Conservation (phyloP, 2,113 vertebrate genomes). For the Morone saxatilis region DNA sequence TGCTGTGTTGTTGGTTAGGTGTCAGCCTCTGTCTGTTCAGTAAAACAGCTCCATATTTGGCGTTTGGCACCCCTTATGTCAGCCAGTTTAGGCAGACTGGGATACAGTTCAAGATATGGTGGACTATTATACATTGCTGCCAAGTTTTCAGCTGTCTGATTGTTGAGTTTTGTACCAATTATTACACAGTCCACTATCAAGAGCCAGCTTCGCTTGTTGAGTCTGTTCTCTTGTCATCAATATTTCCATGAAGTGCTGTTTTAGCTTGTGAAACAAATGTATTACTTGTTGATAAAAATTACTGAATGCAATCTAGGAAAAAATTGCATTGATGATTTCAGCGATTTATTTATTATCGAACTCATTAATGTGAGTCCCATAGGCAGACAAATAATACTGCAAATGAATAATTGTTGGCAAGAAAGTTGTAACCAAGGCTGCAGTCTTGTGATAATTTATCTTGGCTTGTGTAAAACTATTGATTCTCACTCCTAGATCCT, state of each 20-base stretch:
- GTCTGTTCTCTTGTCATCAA: conserved; percentile 8
- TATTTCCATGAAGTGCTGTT: conserved; percentile 2
- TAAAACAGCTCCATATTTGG: conserved; percentile 44
- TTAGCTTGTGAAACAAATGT: conserved; percentile 8
- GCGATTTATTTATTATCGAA: not conserved
- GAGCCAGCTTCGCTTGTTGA: conserved; percentile 27
- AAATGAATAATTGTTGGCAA: not conserved
- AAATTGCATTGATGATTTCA: not conserved
- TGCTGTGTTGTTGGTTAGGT: conserved; percentile 31
- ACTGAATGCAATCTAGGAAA: conserved; percentile 6
- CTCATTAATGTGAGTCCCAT: not conserved
- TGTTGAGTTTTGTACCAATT: conserved; percentile 56
- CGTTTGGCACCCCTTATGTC: conserved; percentile 37
- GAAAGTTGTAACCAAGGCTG: not conserved
- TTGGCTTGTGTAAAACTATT: not conserved
- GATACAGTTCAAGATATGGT: conserved; percentile 43
- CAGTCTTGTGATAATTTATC: not conserved
- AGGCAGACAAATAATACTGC: not conserved
- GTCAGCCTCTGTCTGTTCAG: conserved; percentile 40
- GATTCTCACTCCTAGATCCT: not conserved
- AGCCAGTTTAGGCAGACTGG: conserved; percentile 39
- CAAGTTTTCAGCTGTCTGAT: conserved; percentile 50
- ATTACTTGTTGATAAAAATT: not conserved
- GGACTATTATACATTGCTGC: conserved; percentile 36
- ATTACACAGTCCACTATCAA: conserved; percentile 35